Evolutionary conservation across 2,797 vertebrate genomes (phyloP).

Genomic region (Enteromius thamalakanensis): DNA sequence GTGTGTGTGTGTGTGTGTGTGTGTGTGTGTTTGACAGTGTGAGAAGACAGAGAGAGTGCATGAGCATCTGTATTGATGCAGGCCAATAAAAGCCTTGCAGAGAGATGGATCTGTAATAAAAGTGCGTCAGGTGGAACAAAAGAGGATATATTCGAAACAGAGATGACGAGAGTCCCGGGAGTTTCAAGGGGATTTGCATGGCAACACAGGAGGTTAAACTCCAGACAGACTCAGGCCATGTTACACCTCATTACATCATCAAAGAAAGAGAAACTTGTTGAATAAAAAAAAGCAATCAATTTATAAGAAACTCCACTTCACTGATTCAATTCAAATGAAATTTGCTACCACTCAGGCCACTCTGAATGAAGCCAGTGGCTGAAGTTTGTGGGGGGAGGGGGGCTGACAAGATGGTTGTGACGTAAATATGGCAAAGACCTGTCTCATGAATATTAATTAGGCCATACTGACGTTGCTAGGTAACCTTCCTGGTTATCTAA

Average conservation of each 20-base stretch:
- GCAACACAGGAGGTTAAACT: conserved; percentile 37
- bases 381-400: background rate
- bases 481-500: conserved; percentile 21
- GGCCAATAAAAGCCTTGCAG: conserved; percentile 8
- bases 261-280: conserved; percentile 22
- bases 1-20: background rate
- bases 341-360: background rate
- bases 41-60: conserved; percentile 1
- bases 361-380: conserved; percentile 10
- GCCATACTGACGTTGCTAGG: background rate
- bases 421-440: conserved; percentile 9
- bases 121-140: conserved; percentile 19
- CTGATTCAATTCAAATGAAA: conserved; percentile 18
- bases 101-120: conserved; percentile 41
- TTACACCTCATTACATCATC: conserved; percentile 50
- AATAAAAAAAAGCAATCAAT: conserved; percentile 41
- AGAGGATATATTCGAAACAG: conserved; percentile 14
- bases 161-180: background rate
- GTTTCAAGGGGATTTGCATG: conserved; percentile 33
- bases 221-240: conserved; percentile 37
- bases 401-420: conserved; percentile 2
- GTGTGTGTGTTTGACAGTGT: conserved; percentile 4
- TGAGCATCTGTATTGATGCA: conserved; percentile 32
- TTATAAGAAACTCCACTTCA: conserved; percentile 10
- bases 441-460: conserved; percentile 44